A percentile compares a stretch with the other conserved stretches of the same genome.
These are phyloP conservation scores for Drosophila tristis DNA, from an alignment of 1,140 invertebrate species.

Conservation along the genomic window DNA sequence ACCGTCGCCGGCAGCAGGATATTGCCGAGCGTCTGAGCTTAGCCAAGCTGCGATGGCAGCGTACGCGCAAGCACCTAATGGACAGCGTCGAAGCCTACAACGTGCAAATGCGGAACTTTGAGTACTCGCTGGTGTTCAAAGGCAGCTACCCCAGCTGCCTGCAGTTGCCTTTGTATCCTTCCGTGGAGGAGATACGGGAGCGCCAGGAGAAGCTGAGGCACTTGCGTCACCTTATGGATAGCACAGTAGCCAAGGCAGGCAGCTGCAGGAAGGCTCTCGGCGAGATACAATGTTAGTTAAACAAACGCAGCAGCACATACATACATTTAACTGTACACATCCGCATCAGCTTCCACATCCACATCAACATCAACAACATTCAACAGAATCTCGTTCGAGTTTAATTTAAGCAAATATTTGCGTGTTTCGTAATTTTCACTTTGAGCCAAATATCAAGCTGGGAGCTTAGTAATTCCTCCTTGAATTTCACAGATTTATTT, in stretches of 20 bases:
- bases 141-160: neutral
- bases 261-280: neutral
- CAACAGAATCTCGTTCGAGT: slow-evolving; percentile 20
- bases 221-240: too few relatives aligned
- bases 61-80: slow-evolving; percentile 1
- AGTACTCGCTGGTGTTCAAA: slow-evolving; percentile 9
- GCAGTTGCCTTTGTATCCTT: slow-evolving; percentile 17
- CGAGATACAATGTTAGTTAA: slow-evolving; percentile 11
- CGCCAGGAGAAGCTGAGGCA: neutral
- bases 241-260: too few relatives aligned
- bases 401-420: slow-evolving; percentile 54
- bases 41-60: slow-evolving; percentile 10
- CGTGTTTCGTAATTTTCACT: slow-evolving; percentile 30
- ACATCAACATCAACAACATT: neutral
- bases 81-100: slow-evolving; percentile 35
- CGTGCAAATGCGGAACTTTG: slow-evolving; percentile 14
- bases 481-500: slow-evolving; percentile 47
- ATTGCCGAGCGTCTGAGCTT: slow-evolving; percentile 16
- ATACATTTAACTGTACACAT: too few relatives aligned
- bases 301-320: neutral
- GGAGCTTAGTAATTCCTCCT: slow-evolving; percentile 15
- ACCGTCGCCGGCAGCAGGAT: slow-evolving; percentile 4
- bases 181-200: neutral
- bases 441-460: slow-evolving; percentile 24
- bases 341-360: too few relatives aligned